Evolutionary conservation across 2,888 invertebrate species (phyloP), one percentile per base, ranked within the genome.

Genomic region (Drosophila multiciliata): DNA sequence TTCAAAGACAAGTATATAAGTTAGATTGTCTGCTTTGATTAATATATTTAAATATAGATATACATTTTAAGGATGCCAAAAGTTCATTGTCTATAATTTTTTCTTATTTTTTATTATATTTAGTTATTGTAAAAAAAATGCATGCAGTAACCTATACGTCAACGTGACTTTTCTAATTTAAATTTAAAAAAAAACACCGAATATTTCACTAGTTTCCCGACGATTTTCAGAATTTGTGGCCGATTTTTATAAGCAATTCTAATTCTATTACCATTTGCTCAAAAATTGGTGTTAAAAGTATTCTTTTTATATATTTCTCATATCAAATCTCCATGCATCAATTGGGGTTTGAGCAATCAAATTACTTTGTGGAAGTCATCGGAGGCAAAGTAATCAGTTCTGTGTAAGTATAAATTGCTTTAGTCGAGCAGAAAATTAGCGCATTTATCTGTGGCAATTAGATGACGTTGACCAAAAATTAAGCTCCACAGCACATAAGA

Each of bases 391-490:
- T 54, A 66, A 72, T 66, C 59, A 20, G 50, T 32, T 49, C 33
- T 20, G 33, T 54, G 49, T 60, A 35, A 29, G 12, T 59, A 49
- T 38, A 84, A 82, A 74, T 78, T 69, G 72, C 80, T 73, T 83
- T 66, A 86, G 73, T 89, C 79, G 81, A 70, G 83, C 79, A 80
- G 85, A 90, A 90, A 90, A 89, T 90, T 81, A 80, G 80, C 73
- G 78, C 75, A 75, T 83, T 80, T 78, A 60, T 63, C 58, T 63
- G 40, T 59, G 64, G 72, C 84, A 84, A 84, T 84, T 89, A 84
- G 84, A 87, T 74, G 66, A 40, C 57, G 71, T 40, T 59, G 66
- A 48, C 35, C 66, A 29, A 75, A 69, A 60, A 35, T 65, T 32
- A 52, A 29, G 61, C 62, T 65, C 50, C 52, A 49, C 17, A 26